These are phyloP conservation scores for Catharus fuscescens DNA, from an alignment of 2,113 vertebrate genomes.

Conservation along the genomic window DNA sequence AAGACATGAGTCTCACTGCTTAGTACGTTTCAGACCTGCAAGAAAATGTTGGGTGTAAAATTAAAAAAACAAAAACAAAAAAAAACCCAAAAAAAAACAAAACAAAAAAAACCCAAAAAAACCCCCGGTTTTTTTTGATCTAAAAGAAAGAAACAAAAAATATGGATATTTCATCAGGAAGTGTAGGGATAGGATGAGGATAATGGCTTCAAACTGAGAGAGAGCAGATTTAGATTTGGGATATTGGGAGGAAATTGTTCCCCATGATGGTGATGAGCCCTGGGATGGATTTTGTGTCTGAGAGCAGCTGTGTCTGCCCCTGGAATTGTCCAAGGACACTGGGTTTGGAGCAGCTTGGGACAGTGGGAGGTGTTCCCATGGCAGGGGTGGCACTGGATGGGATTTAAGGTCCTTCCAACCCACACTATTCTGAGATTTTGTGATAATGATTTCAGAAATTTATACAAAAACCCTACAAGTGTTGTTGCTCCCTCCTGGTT, in stretches of 20 bases:
- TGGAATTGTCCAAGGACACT: rapidly evolving
- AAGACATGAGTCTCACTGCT: neutral
- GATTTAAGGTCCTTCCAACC: neutral
- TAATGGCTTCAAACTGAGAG: neutral
- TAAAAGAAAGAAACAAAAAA: neutral
- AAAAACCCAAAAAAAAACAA: no score
- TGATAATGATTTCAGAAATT: neutral
- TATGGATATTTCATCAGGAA: neutral
- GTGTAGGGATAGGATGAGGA: neutral
- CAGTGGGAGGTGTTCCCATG: neutral
- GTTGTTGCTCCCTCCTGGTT: neutral
- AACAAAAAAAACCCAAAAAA: no score
- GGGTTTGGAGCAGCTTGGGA: neutral
- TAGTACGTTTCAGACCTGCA: neutral
- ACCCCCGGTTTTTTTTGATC: rapidly evolving
- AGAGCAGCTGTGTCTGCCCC: neutral
- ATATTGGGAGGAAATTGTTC: neutral
- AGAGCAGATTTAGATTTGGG: neutral
- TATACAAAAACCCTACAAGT: neutral
- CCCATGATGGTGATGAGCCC: neutral
- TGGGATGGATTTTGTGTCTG: neutral
- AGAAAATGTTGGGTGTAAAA: neutral
- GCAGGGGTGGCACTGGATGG: neutral
- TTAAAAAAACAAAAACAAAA: neutral
- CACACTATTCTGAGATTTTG: neutral